These are phyloP conservation scores for Pedionomus torquatus DNA, from an alignment of 2,113 vertebrate genomes.

Conservation along the genomic window DNA sequence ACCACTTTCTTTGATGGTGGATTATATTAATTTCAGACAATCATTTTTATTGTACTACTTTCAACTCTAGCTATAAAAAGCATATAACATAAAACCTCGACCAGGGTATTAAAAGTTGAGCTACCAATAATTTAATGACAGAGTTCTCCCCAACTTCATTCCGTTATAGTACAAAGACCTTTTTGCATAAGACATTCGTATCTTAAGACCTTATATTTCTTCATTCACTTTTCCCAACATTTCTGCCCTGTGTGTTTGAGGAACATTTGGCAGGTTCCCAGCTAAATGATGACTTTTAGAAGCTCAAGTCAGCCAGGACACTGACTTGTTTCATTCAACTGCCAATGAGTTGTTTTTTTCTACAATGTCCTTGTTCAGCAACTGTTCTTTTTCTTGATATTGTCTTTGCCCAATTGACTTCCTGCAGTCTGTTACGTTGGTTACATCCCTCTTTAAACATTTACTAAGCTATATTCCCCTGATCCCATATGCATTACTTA, in stretches of 20 bases:
- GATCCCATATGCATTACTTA: neutral
- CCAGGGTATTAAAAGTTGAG: neutral
- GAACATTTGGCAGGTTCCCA: neutral
- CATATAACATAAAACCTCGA: neutral
- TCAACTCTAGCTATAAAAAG: neutral
- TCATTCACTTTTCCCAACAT: neutral
- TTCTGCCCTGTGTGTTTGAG: neutral
- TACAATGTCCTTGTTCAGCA: neutral
- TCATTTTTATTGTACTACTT: neutral
- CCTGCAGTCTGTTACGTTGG: neutral
- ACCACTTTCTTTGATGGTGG: neutral
- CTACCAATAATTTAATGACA: neutral
- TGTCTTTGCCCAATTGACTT: neutral
- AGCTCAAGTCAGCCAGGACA: neutral
- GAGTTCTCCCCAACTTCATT: neutral
- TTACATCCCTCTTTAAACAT: neutral
- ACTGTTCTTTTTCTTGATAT: neutral
- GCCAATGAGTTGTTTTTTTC: neutral
- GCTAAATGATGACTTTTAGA: neutral
- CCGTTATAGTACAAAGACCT: neutral
- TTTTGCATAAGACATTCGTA: neutral
- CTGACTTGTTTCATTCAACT: neutral
- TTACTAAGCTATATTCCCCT: neutral
- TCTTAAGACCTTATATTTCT: neutral
- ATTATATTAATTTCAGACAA: neutral